Percentiles rank a stretch among this genome's conserved stretches.
These are phyloP conservation scores for Thysanoteuthis rhombus DNA, from an alignment of 2,888 invertebrate genomes.

Conservation along the genomic window DNA sequence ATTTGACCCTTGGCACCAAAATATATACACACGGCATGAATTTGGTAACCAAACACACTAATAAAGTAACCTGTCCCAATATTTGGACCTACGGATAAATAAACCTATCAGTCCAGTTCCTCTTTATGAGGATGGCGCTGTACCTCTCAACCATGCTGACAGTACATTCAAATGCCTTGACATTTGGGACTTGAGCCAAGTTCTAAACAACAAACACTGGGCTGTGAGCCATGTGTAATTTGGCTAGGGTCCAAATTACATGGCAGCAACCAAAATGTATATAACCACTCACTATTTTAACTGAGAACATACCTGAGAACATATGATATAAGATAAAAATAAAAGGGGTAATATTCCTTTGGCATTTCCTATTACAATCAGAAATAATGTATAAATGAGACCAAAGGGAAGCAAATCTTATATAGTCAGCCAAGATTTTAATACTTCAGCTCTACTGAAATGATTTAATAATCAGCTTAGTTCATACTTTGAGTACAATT, in stretches of 20 bases:
- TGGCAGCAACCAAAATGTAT: background rate
- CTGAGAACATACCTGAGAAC: background rate
- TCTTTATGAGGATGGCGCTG: background rate
- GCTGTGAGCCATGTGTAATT: background rate
- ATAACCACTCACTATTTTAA: background rate
- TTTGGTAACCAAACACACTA: background rate
- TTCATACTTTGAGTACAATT: no score
- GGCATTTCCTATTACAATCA: background rate
- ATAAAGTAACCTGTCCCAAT: background rate
- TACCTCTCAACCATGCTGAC: background rate
- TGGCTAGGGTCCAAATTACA: background rate
- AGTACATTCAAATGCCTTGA: background rate
- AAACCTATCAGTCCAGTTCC: background rate
- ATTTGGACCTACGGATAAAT: background rate
- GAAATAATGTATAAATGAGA: background rate
- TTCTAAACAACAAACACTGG: background rate
- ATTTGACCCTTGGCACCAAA: background rate
- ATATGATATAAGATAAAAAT: background rate
- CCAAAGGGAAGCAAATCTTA: background rate
- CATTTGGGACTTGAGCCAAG: background rate
- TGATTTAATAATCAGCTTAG: no score
- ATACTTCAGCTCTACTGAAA: no score
- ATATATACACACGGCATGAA: background rate
- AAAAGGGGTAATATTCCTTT: background rate
- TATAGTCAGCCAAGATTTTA: no score